Conservation (phyloP, 1,140 invertebrate genomes). For the Ylistrum balloti region DNA sequence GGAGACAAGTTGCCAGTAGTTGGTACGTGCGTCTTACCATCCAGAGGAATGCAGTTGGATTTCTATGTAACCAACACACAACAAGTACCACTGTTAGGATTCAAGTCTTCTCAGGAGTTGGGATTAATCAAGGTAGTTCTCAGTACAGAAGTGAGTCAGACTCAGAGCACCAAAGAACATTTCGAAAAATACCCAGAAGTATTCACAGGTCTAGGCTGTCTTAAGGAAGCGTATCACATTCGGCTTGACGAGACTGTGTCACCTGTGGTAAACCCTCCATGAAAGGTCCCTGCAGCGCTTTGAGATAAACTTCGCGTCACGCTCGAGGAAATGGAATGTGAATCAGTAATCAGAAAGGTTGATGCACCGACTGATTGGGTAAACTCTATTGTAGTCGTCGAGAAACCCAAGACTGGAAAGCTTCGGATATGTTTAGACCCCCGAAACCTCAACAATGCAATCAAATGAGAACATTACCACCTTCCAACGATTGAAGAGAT, state of each 20-base stretch:
- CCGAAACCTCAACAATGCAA: slow-evolving; percentile 82
- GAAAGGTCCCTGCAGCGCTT: slow-evolving; percentile 56
- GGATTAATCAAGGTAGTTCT: slow-evolving; percentile 41
- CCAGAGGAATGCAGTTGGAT: not conserved
- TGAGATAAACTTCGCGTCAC: slow-evolving; percentile 63
- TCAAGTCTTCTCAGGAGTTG: slow-evolving; percentile 30
- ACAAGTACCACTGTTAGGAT: slow-evolving; percentile 47
- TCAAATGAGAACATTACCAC: slow-evolving; percentile 75
- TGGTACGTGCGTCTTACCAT: not conserved
- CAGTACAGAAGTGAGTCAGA: not conserved
- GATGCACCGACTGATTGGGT: slow-evolving; percentile 65
- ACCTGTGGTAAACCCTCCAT: slow-evolving; percentile 56
- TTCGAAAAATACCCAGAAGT: slow-evolving; percentile 53
- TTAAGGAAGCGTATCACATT: slow-evolving; percentile 57
- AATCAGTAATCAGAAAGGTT: slow-evolving; percentile 56
- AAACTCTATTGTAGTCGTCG: slow-evolving; percentile 55
- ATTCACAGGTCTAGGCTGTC: slow-evolving; percentile 54
- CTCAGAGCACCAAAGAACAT: not conserved
- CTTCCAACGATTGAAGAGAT: slow-evolving; percentile 63
- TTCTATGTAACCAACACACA: slow-evolving; percentile 50
- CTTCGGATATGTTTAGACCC: slow-evolving; percentile 85
- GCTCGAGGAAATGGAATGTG: slow-evolving; percentile 52
- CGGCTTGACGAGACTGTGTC: slow-evolving; percentile 47
- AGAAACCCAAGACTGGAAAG: slow-evolving; percentile 68
- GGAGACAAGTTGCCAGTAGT: not conserved